Evolutionary conservation across 2,888 invertebrate species (phyloP).

Genomic region (Melanophora roralis): DNA sequence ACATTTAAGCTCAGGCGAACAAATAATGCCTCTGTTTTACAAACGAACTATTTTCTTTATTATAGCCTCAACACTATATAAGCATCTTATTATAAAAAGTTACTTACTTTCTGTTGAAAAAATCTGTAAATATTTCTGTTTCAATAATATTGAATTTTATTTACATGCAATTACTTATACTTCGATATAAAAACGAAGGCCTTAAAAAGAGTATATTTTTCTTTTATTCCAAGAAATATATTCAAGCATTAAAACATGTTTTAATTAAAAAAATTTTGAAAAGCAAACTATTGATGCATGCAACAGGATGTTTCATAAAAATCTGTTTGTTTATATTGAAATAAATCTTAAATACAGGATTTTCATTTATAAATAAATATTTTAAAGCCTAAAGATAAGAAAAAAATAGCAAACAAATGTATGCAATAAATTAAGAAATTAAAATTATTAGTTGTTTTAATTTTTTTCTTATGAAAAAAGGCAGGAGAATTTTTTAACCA

Average conservation of each 20-base stretch:
- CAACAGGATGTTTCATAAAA: constrained; percentile 25
- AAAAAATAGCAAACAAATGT: background rate
- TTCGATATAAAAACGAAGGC: too few species aligned
- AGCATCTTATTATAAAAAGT: too few species aligned
- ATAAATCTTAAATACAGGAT: constrained; percentile 51
- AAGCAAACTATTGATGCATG: constrained; percentile 43
- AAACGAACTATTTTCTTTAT: too few species aligned
- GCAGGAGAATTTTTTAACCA: background rate
- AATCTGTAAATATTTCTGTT: too few species aligned
- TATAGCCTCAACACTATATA: too few species aligned
- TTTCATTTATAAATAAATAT: constrained; percentile 39
- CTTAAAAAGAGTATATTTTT: too few species aligned
- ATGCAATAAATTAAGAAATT: constrained; percentile 27
- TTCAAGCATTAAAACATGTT: constrained; percentile 23
- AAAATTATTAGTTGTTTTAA: too few species aligned
- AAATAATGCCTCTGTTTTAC: too few species aligned
- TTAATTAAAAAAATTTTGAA: constrained; percentile 24
- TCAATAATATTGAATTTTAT: background rate
- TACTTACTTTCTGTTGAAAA: too few species aligned
- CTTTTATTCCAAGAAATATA: too few species aligned
- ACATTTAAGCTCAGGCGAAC: too few species aligned
- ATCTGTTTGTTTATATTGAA: constrained; percentile 38
- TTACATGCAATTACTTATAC: too few species aligned
- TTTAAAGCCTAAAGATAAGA: constrained; percentile 26
- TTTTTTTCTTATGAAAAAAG: constrained; percentile 33